These are phyloP conservation scores for Seriola dumerili DNA, from an alignment of 2,113 vertebrate genomes.

Conservation along the genomic window DNA sequence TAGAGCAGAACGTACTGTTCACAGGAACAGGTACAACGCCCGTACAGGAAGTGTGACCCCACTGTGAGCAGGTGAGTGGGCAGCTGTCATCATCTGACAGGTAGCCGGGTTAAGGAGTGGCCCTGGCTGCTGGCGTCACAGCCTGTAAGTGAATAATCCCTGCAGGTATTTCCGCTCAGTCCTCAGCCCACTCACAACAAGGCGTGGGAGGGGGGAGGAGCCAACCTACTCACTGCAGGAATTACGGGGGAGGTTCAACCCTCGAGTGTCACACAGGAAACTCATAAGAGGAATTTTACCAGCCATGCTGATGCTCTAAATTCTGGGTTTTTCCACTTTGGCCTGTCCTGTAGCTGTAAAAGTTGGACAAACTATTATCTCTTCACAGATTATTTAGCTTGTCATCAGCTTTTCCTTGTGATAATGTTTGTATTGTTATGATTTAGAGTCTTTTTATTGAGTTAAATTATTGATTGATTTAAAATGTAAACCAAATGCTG, in stretches of 20 bases:
- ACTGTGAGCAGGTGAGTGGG: slow-evolving; percentile 79
- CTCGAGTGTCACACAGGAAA: slow-evolving; percentile 64
- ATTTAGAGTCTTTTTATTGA: slow-evolving; percentile 12
- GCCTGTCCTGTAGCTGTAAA: background rate
- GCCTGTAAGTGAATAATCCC: slow-evolving; percentile 63
- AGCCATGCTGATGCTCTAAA: slow-evolving; percentile 11
- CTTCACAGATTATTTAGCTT: background rate
- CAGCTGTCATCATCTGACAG: slow-evolving; percentile 74
- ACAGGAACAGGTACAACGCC: slow-evolving; percentile 32
- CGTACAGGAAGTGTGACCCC: slow-evolving; percentile 66
- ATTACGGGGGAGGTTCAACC: slow-evolving; percentile 56
- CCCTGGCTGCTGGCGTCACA: slow-evolving; percentile 71
- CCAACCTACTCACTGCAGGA: slow-evolving; percentile 53
- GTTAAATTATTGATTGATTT: slow-evolving; percentile 10
- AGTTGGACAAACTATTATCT: background rate
- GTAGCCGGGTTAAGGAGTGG: slow-evolving; percentile 80
- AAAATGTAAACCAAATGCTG: slow-evolving; percentile 33
- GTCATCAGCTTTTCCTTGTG: background rate
- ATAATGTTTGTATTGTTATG: background rate
- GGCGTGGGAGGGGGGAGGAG: slow-evolving; percentile 75
- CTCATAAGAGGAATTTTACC: slow-evolving; percentile 68
- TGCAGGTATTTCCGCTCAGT: slow-evolving; percentile 78
- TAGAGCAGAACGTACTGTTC: slow-evolving; percentile 57
- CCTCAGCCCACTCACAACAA: slow-evolving; percentile 57
- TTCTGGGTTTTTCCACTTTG: slow-evolving; percentile 56